phyloP scores from a whole-genome alignment of 1,140 invertebrate species.

The Pissodes strobi region DNA sequence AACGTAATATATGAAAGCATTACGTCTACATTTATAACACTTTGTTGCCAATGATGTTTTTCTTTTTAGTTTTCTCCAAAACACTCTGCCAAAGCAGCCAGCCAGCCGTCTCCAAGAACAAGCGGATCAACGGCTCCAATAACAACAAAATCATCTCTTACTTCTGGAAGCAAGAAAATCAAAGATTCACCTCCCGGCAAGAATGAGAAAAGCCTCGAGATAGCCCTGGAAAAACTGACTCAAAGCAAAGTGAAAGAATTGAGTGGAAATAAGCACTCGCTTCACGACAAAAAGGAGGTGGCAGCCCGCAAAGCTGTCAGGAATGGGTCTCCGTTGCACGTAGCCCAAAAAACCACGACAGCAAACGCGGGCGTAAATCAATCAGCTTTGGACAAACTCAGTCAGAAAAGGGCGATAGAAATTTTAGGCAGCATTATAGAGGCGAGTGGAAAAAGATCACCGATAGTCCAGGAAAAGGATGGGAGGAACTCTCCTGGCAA shows the following conservation, averaged over 20 bases:
- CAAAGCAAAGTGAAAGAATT: slow-evolving; percentile 40
- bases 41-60: no score
- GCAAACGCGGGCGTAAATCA: no score
- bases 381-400: slow-evolving; percentile 1
- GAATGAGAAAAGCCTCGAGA: slow-evolving; percentile 52
- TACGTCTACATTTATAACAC: no score
- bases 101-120: neutral
- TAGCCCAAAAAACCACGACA: neutral
- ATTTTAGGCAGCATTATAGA: neutral
- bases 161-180: slow-evolving; percentile 21
- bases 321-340: neutral
- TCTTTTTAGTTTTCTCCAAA: neutral
- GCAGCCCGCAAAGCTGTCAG: neutral
- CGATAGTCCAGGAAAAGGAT: neutral
- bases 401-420: slow-evolving; percentile 2
- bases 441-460: neutral
- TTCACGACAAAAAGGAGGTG: neutral
- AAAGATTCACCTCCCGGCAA: slow-evolving; percentile 41
- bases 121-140: neutral
- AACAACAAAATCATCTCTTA: neutral
- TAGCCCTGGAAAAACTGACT: slow-evolving; percentile 50
- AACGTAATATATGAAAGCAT: no score
- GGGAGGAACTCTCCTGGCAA: neutral
- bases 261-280: neutral
- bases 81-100: neutral